Percentiles rank a stretch among this genome's conserved stretches.
Conservation (phyloP, 2,797 vertebrate genomes). For the Neostethus bicornis region DNA sequence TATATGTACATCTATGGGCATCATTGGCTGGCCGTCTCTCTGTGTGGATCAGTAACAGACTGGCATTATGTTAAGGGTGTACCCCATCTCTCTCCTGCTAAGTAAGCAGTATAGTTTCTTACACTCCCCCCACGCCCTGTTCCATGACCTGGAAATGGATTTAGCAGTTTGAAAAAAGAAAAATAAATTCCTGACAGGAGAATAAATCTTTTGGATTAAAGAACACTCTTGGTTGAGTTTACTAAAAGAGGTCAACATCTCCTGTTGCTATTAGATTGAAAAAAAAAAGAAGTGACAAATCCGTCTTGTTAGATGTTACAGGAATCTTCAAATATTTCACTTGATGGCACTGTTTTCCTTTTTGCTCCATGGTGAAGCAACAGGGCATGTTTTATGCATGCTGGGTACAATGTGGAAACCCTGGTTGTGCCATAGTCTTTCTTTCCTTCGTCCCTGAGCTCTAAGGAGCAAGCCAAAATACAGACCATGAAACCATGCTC, state of each 20-base stretch:
- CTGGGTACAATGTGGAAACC: slow-evolving; percentile 70
- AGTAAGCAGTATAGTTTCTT: too few relatives aligned
- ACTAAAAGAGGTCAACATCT: slow-evolving; percentile 9
- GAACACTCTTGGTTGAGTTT: slow-evolving; percentile 3
- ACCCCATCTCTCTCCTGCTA: too few relatives aligned
- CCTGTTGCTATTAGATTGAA: slow-evolving; percentile 22
- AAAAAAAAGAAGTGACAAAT: slow-evolving; percentile 50
- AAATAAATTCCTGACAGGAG: background rate
- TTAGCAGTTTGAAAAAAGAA: background rate
- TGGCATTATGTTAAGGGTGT: too few relatives aligned
- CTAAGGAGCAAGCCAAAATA: slow-evolving; percentile 35
- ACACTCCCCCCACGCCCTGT: too few relatives aligned
- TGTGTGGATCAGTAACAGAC: too few relatives aligned
- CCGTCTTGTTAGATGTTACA: slow-evolving; percentile 71
- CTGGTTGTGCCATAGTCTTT: slow-evolving; percentile 57
- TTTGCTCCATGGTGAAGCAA: slow-evolving; percentile 81
- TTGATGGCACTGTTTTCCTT: slow-evolving; percentile 99
- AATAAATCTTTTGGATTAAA: slow-evolving; percentile 5
- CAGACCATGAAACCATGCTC: slow-evolving; percentile 50
- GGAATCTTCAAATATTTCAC: slow-evolving; percentile 95
- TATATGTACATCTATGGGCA: too few relatives aligned
- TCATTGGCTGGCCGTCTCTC: too few relatives aligned
- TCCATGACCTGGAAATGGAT: too few relatives aligned
- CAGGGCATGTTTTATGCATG: slow-evolving; percentile 80
- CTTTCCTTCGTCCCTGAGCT: slow-evolving; percentile 60